These are phyloP conservation scores for Thaumetopoea pityocampa DNA, from an alignment of 1,140 invertebrate genomes.

Conservation along the genomic window DNA sequence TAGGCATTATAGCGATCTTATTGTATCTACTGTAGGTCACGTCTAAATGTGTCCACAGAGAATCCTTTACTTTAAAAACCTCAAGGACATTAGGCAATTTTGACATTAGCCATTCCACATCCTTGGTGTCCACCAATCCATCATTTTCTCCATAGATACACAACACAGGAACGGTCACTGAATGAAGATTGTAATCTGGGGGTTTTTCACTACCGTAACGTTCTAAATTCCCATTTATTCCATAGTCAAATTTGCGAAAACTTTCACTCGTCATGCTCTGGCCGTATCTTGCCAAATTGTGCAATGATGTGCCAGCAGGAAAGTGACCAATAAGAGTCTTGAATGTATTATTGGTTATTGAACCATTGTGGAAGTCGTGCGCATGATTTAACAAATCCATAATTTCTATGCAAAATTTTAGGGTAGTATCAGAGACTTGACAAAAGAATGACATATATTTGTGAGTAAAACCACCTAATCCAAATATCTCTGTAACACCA, in stretches of 20 bases:
- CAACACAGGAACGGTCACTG: constrained; percentile 65
- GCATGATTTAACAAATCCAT: too few species aligned
- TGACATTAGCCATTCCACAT: constrained; percentile 41
- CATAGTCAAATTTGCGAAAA: constrained; percentile 75
- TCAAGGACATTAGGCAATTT: constrained; percentile 46
- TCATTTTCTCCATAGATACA: constrained; percentile 52
- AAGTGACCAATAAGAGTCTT: constrained; percentile 74
- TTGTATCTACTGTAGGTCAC: constrained; percentile 39
- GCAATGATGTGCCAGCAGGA: constrained; percentile 82
- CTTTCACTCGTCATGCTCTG: constrained; percentile 54
- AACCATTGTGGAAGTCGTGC: constrained; percentile 15
- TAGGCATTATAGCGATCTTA: constrained; percentile 40
- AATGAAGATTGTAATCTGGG: constrained; percentile 72
- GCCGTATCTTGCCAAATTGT: constrained; percentile 79
- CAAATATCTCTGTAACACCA: constrained; percentile 36
- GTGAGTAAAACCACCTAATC: constrained; percentile 30
- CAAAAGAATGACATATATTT: constrained; percentile 38
- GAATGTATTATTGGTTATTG: constrained; percentile 16
- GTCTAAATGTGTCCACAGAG: constrained; percentile 57
- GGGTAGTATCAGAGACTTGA: constrained; percentile 21
- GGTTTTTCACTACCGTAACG: constrained; percentile 63
- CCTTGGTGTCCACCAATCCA: constrained; percentile 41
- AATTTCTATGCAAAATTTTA: too few species aligned
- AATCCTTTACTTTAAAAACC: constrained; percentile 32
- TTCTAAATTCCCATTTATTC: constrained; percentile 52